Evolutionary conservation across 2,113 vertebrate genomes (phyloP), one percentile per base, ranked within the genome.

Genomic region (Terrapene triunguis): DNA sequence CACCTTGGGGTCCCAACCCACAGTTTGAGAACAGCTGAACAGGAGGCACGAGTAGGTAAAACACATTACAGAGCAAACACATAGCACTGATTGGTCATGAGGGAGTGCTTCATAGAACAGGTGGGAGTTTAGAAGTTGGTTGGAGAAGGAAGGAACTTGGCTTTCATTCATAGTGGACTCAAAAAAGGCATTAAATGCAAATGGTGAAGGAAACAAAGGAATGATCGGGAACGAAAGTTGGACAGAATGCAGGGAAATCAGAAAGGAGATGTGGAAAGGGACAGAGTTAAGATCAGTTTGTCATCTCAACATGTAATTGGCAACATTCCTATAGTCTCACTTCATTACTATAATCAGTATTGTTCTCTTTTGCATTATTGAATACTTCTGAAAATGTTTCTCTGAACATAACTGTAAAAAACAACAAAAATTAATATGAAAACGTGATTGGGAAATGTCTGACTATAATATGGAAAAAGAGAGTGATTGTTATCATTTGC

Each of bases 341-440:
- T 88, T 80, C 29, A 80, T 44, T 38, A 32, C 86, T 84, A 80
- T 80, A 76, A 76, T 48, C 74, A 92, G 53, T 80, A 87, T 47
- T 76, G 17, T 82, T 82, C 50, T 69, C 86, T 80, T n/a, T 76
- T 88, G 72, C 54, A 50, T 84, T 54, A 48, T 47, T 81, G 82
- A 87, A 92, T 82, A 87, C 79, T 80, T 92, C 54, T 88, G 72
- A 88, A 92, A 92, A 87, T 88, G 27, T 65, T 78, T 84, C 79
- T 80, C 50, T 84, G 72, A 80, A 55, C 65, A 62, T 72, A 53
- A 74, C n/a, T 84, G 62, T 80, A 80, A 92, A 78, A 50, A 83
- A 79, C 22, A 82, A 65, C 11, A 79, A 83, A 79, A 17, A 38
- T 88, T 54, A 82, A 87, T 65, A 29, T 8, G 35, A 48, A 29